Base-by-base conservation (phyloP, 1,140 invertebrate genomes). In the Orchestia grillus region DNA sequence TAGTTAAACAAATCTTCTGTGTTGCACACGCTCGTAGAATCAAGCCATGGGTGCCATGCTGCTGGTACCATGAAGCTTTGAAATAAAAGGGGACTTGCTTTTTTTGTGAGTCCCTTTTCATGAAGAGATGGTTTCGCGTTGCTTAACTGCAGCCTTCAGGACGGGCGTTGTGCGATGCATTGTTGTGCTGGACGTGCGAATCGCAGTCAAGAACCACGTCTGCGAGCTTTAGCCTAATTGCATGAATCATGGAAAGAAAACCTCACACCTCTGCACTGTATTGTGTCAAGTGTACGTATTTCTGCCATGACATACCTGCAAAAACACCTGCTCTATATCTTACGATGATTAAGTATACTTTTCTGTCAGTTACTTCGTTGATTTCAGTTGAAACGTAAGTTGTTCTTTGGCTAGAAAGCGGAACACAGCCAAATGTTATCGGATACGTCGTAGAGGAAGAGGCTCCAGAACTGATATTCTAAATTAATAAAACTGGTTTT, bases 61-160 rank as follows among this genome's bases (percentile, higher is more conserved):
- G 62, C 11, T n/a, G n/a, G n/a, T n/a, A n/a, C n/a, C n/a, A n/a
- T 28, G 47, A 53, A 77, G 15, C 62, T 77, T 77, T 77, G 62
- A 77, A 77, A 77, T 15, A 53, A 77, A 77, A 77, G 62, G 11
- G 1, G 62, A 23, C 62, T 36, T 77, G 15, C 1, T 77, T 36
- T 77, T 77, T 77, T 77, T 77, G 11, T 3, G 15, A 23, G 28
- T 28, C 11, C 11, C 28, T 90, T 90, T 41, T 90, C 88, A 3
- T 42, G 88, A 44, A 41, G 88, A 41, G 88, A 90, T 19, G 88
- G 88, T 90, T 42, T 90, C 88, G 43, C 88, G 88, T 90, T 90
- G 88, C 88, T 42, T 90, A 90, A 90, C 4, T 90, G 88, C 88
- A 41, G 88, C 4, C 88, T 90, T 41, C 88, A 42, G 15, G 62